Evolutionary conservation across 1,140 invertebrate genomes (phyloP), one percentile per base, ranked within the genome.

Genomic region (Philopotamus ludificatus): DNA sequence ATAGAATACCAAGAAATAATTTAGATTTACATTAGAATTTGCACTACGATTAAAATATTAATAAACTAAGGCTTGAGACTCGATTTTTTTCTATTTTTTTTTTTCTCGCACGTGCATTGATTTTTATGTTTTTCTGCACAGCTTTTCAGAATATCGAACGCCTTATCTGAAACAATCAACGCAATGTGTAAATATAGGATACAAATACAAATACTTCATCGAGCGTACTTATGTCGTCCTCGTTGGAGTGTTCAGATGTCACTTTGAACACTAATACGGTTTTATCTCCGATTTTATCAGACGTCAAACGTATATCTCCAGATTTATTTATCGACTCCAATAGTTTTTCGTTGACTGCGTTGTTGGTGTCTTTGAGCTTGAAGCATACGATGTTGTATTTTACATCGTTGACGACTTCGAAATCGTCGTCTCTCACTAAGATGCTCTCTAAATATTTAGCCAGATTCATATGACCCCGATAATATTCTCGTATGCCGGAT

Each of bases 291-390:
- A 94, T 83, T 25, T 86, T 84, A 0, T 92, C 89, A 0, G 93
- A 93, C 25, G 95, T 92, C 92, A 97, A 93, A 74, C 95, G 92
- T 18, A 97, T 79, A 72, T 90, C 89, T 2, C 93, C 92, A 0
- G 91, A 92, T 9, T 90, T 89, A 74, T 97, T 97, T 50, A 97
- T 91, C 44, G 86, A 85, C 0, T 90, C 89, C 28, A 97, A 73
- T 1, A 97, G 76, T 57, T 89, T 87, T 74, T 93, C 87, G 73
- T 94, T 96, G 1, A 91, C 74, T 50, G 83, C 81, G 73, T 97
- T 91, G 8, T 81, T 84, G 4, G 87, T 89, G 23, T 66, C 49
- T 74, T 84, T 71, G 60, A 91, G 72, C 54, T 88, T 80, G 71
- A 89, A 90, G 71, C 87, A 89, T 1, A 89, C 88, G 7, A 90